Conservation (phyloP, 2,797 vertebrate species). For the Antennarius maculatus region DNA sequence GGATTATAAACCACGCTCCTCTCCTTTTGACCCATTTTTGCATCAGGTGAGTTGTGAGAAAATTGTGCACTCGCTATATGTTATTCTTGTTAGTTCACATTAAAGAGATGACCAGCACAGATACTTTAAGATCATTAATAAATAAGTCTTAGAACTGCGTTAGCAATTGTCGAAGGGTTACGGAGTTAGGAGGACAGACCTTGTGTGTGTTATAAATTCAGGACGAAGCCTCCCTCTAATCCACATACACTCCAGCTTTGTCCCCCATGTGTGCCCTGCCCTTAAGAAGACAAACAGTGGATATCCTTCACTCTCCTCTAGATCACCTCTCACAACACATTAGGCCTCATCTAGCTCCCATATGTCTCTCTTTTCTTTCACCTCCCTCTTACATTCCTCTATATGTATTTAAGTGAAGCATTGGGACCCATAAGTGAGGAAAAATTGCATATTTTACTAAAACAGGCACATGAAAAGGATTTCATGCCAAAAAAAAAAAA, state of each 20-base stretch:
- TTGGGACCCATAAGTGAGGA: slow-evolving; percentile 8
- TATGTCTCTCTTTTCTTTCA: slow-evolving; percentile 23
- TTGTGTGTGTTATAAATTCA: slow-evolving; percentile 79
- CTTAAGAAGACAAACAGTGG: slow-evolving; percentile 86
- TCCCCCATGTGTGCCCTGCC: slow-evolving; percentile 82
- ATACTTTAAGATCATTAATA: slow-evolving; percentile 48
- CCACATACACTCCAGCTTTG: slow-evolving; percentile 79
- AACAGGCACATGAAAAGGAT: slow-evolving; percentile 28
- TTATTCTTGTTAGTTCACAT: slow-evolving; percentile 42
- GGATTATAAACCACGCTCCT: slow-evolving; percentile 31
- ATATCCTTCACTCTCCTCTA: slow-evolving; percentile 83
- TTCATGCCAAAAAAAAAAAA: slow-evolving; percentile 38
- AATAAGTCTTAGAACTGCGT: slow-evolving; percentile 37
- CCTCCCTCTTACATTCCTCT: slow-evolving; percentile 30
- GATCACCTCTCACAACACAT: slow-evolving; percentile 82
- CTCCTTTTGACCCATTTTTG: slow-evolving; percentile 57
- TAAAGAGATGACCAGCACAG: slow-evolving; percentile 50
- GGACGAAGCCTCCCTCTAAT: slow-evolving; percentile 76
- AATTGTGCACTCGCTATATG: slow-evolving; percentile 27
- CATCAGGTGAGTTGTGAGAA: slow-evolving; percentile 22
- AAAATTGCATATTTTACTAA: slow-evolving; percentile 17
- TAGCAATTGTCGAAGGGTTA: slow-evolving; percentile 26
- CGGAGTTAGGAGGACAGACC: slow-evolving; percentile 49
- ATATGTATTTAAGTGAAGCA: slow-evolving; percentile 32
- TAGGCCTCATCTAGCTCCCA: slow-evolving; percentile 74